Percentiles rank a stretch among this genome's conserved stretches.
phyloP scores from a whole-genome alignment of 2,888 invertebrate species.

The Trileptium ribeirensis region DNA sequence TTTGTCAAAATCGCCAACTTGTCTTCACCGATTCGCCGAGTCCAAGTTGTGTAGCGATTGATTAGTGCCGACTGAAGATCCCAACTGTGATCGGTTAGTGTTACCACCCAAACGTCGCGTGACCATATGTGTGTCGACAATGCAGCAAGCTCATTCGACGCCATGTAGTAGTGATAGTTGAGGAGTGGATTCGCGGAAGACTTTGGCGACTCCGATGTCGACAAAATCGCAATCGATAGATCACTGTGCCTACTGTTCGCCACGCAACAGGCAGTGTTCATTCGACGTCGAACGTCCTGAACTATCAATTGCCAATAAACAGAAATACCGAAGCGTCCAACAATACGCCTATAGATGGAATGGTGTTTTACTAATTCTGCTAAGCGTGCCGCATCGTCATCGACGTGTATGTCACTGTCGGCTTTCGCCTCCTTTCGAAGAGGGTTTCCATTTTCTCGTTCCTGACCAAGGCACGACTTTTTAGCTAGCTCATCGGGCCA shows the following conservation, averaged over 20 bases:
- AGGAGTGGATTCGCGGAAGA: background rate
- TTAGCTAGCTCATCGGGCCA: background rate
- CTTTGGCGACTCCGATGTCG: background rate
- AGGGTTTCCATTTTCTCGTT: background rate
- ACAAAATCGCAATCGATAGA: background rate
- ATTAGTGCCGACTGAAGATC: background rate
- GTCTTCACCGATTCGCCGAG: too few species aligned
- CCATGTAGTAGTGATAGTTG: background rate
- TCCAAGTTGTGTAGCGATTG: background rate
- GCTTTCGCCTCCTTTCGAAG: background rate
- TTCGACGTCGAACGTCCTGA: background rate
- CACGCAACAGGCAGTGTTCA: background rate
- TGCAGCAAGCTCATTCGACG: background rate
- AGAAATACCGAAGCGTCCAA: conserved; percentile 3
- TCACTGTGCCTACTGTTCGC: background rate
- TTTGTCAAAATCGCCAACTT: too few species aligned
- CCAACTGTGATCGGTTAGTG: background rate
- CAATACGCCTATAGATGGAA: conserved; percentile 4
- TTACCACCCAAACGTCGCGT: background rate
- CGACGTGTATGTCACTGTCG: too few species aligned
- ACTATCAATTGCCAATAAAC: conserved; percentile 11
- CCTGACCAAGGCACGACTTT: background rate
- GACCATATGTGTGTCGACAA: background rate
- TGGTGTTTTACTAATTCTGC: too few species aligned
- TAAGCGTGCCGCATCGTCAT: too few species aligned